phyloP scores from a whole-genome alignment of 2,888 invertebrate genomes.

The Megalurothrips usitatus region DNA sequence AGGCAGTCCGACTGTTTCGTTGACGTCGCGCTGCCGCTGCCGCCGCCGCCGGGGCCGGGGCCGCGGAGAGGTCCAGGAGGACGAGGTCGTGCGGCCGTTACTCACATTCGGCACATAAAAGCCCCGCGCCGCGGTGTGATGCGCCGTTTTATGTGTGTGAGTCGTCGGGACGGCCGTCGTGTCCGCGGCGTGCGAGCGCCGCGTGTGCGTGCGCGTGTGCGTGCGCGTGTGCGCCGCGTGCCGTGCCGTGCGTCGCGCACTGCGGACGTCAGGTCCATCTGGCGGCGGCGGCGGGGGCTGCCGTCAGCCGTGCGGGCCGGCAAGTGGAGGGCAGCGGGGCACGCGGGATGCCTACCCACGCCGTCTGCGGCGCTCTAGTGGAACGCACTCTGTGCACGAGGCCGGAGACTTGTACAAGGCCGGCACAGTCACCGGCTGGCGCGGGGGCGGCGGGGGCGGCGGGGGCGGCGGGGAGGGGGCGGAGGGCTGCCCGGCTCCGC shows the following conservation, averaged over 20 bases:
- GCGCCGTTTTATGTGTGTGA: conserved; percentile 9
- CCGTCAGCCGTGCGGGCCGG: too few relatives aligned
- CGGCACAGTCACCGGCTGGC: background rate
- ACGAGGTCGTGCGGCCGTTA: background rate
- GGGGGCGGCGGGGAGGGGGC: too few relatives aligned
- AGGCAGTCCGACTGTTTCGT: background rate
- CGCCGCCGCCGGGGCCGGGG: background rate
- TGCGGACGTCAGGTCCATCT: too few relatives aligned
- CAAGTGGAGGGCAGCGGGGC: too few relatives aligned
- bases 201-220: background rate
- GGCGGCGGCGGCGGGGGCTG: too few relatives aligned
- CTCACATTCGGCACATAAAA: conserved; percentile 16
- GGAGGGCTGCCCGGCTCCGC: background rate
- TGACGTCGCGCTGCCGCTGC: background rate
- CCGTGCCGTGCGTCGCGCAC: too few relatives aligned
- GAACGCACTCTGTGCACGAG: background rate
- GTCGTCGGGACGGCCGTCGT: background rate
- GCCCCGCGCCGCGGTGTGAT: background rate
- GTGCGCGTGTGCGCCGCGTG: background rate
- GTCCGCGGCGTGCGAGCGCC: background rate
- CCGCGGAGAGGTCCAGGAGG: background rate
- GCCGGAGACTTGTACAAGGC: background rate
- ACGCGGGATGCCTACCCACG: background rate
- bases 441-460: background rate
- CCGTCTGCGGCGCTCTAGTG: background rate